Evolutionary conservation across 2,797 vertebrate species (phyloP), one percentile per base, ranked within the genome.

Genomic region (Coccyzus lansbergi): DNA sequence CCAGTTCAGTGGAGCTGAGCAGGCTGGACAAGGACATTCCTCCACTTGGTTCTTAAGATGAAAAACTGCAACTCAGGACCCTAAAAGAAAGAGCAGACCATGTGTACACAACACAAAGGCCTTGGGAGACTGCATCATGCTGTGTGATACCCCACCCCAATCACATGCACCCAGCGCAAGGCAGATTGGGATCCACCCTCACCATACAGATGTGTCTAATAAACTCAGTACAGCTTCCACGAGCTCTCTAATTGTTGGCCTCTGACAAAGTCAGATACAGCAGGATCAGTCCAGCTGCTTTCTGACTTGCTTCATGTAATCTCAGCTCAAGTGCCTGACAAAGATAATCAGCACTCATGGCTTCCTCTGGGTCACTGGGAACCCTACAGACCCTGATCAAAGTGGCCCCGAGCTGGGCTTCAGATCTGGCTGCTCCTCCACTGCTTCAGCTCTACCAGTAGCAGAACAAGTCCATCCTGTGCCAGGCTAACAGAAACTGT

Each of bases 281-380:
- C 86, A 48, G 22, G 29, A 33, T 87, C 75, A 33, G 71, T 4
- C 33, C 94, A 91, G 88, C 92, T 95, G 87, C 87, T n/a, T 64
- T 62, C 70, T 53, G 64, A 46, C 31, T 82, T 44, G 31, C 60
- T 88, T 20, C 52, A 3, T 14, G 60, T n/a, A 92, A 52, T 46
- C 85, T 78, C 85, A 92, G 86, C 89, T 33, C 6, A 0, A 78
- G 72, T 1, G 58, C 42, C 64, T 60, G 94, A 84, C 82, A 40
- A 79, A 81, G 86, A 77, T 33, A 59, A 83, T 84, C 75, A 46
- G 90, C 52, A 5, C 52, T 84, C 4, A 0, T 2, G 40, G 72
- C 65, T 86, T 68, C 69, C 87, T 88, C 91, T 60, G 87, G 49
- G 46, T 80, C 69, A 1, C 62, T 62, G 78, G 80, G 83, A 69